phyloP scores from a whole-genome alignment of 2,113 vertebrate species.

The Trematomus loennbergii region DNA sequence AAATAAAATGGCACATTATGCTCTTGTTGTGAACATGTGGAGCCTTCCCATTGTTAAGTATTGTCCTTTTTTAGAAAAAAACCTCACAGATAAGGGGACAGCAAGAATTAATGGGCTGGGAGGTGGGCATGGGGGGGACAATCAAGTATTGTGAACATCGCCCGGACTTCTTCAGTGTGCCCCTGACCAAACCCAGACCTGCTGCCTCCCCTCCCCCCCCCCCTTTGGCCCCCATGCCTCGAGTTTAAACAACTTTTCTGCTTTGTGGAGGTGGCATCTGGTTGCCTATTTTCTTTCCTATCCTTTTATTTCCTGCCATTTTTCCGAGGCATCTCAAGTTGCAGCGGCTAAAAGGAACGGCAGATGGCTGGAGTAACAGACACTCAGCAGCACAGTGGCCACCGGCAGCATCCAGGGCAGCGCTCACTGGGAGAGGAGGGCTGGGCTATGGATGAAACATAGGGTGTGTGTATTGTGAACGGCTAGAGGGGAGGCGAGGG shows the following conservation, averaged over 20 bases:
- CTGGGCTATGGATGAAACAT: conserved; percentile 61
- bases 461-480: conserved; percentile 64
- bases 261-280: conserved; percentile 85
- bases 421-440: conserved; percentile 65
- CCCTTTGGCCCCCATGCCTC: conserved; percentile 54
- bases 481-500: conserved; percentile 46
- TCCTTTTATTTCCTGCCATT: conserved; percentile 82
- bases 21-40: conserved; percentile 64
- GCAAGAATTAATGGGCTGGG: conserved; percentile 63
- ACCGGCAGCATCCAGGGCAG: conserved; percentile 77
- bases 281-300: conserved; percentile 85
- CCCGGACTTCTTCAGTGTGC: conserved; percentile 48
- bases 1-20: conserved; percentile 68
- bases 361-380: conserved; percentile 89
- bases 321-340: conserved; percentile 83
- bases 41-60: conserved; percentile 55
- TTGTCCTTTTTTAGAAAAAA: conserved; percentile 42
- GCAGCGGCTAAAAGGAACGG: conserved; percentile 83
- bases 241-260: conserved; percentile 84
- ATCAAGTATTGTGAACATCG: conserved; percentile 58
- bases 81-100: conserved; percentile 57
- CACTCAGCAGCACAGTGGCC: conserved; percentile 82
- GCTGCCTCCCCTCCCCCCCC: accelerated
- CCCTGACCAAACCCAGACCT: conserved; percentile 36
- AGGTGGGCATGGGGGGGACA: conserved; percentile 56